Conservation (phyloP, 2,113 vertebrate species). For the sheep (Ovis aries) region DNA sequence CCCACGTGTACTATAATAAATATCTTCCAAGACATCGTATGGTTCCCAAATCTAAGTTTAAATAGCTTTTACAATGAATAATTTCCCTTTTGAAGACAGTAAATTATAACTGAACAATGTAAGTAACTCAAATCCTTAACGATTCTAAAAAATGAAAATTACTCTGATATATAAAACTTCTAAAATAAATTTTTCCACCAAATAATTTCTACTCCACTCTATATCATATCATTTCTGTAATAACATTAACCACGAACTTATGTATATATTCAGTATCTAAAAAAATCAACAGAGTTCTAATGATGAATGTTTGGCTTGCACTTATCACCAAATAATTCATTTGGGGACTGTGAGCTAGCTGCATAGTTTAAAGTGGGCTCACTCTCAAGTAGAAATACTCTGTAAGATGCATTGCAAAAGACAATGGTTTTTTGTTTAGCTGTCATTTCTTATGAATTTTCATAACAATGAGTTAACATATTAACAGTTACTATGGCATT, state of each 20-base stretch:
- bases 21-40: background rate
- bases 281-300: background rate
- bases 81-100: background rate
- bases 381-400: background rate
- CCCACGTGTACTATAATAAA: background rate
- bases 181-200: background rate
- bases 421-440: background rate
- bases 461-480: background rate
- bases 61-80: background rate
- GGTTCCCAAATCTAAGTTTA: background rate
- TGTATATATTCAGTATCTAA: background rate
- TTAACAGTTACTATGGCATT: background rate
- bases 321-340: background rate
- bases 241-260: background rate
- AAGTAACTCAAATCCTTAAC: background rate
- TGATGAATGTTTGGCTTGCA: background rate
- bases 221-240: background rate
- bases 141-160: background rate
- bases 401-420: background rate
- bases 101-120: constrained; percentile 1
- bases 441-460: background rate
- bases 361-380: background rate
- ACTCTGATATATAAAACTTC: background rate
- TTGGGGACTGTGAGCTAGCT: background rate
- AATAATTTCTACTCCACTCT: background rate